A percentile compares a stretch with the other conserved stretches of the same genome.
Conservation (phyloP, 2,888 invertebrate genomes). For the Cataglyphis altisquamis region DNA sequence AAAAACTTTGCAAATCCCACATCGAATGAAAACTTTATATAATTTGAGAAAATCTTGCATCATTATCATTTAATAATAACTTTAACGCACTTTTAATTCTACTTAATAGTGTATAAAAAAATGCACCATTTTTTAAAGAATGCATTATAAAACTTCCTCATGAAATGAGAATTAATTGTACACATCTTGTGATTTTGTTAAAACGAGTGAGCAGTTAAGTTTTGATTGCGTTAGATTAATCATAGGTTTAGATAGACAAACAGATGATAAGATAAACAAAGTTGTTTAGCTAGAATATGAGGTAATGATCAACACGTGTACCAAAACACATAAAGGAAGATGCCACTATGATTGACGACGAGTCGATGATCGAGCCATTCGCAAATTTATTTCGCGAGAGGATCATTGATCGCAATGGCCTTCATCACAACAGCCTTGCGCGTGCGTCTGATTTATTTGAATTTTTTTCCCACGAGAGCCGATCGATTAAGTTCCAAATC, state of each 20-base stretch:
- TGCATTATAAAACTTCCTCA: neutral
- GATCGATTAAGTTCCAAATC: conserved; percentile 21
- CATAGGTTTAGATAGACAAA: neutral
- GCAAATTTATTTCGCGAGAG: conserved; percentile 51
- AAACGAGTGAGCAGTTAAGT: too few relatives aligned
- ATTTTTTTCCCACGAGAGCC: conserved; percentile 33
- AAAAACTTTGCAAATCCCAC: neutral
- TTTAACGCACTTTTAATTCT: neutral
- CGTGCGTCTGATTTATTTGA: conserved; percentile 42
- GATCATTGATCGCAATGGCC: conserved; percentile 74
- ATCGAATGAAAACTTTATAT: neutral
- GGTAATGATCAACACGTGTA: conserved; percentile 36
- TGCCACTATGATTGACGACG: conserved; percentile 9
- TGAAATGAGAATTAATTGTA: neutral
- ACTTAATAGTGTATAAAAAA: neutral
- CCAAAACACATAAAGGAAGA: conserved; percentile 35
- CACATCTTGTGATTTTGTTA: neutral
- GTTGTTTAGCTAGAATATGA: neutral
- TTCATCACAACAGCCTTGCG: conserved; percentile 56
- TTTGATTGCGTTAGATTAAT: neutral
- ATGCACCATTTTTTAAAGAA: neutral
- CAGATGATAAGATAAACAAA: conserved; percentile 9
- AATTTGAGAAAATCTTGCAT: neutral
- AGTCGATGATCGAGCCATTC: conserved; percentile 42
- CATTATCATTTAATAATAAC: neutral